Base-by-base conservation (phyloP, 1,140 invertebrate species). In the Muscidifurax raptorellus region DNA sequence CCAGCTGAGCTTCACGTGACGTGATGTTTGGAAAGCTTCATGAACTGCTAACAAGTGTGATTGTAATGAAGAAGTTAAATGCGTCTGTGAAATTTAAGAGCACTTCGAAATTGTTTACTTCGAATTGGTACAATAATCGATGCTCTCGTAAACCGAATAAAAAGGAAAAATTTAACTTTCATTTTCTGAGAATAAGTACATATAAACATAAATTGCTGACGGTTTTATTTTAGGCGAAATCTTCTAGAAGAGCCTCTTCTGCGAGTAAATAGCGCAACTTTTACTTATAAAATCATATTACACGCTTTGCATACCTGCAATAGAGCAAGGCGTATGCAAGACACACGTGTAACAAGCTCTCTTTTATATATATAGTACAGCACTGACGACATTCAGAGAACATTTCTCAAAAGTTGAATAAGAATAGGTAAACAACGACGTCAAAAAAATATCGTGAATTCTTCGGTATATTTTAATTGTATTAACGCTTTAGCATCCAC, bases 241-340 rank as follows among this genome's bases (percentile, higher is more conserved):
- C 69, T 25, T 75, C 40, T 40, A 44, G 40, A 47, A 75, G 72
- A 44, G 22, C 18, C 72, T 36, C 30, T 5, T 27, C 30, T 36
- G 36, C 32, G 22, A 44, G 40, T 36, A 75, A 40, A 47, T 36
- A n/a, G 4, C n/a, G n/a, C n/a, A 36, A 76, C 40, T 76, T 47
- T 76, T 76, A 13, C 40, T 76, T 40, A 15, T 76, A 10, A 76
- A 76, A 76, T 76, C 74, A 10, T 52, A 76, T 76, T 76, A 76
- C 74, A 76, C 40, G n/a, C 36, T 28, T 9, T 4, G 36, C 72
- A 18, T 75, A 44, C 22, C 22, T 27, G 36, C 13, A 13, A 3
- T 47, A 40, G 74, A 47, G 74, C 74, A 76, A 47, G 27, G 52
- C 30, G 32, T 15, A 18, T 10, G 28, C 12, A 10, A 27, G 2